A percentile compares a stretch with the other conserved stretches of the same genome.
Evolutionary conservation across 2,888 invertebrate genomes (phyloP).

Genomic region (Autographa gamma): DNA sequence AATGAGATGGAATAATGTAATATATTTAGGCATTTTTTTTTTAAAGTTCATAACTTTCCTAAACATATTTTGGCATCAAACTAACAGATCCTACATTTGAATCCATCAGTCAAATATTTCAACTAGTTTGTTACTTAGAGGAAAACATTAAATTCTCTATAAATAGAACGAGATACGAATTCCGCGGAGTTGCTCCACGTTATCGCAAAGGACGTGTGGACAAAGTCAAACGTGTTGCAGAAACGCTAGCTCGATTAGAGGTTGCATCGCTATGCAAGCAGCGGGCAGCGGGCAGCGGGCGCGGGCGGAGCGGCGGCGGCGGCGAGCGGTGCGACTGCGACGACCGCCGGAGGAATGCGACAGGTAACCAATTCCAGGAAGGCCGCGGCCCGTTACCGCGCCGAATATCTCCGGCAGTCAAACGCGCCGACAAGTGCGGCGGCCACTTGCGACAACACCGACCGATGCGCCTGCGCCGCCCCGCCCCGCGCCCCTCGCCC

Average conservation of each 20-base stretch:
- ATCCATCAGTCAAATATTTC: not conserved
- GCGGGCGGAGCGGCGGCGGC: conserved; percentile 55
- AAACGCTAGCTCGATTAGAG: conserved; percentile 70
- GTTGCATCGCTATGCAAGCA: conserved; percentile 75
- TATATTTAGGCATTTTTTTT: no score
- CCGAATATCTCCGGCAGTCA: conserved; percentile 88
- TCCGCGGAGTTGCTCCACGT: conserved; percentile 38
- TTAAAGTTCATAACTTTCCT: not conserved
- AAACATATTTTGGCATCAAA: not conserved
- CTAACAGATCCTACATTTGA: not conserved
- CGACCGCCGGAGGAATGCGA: conserved; percentile 86
- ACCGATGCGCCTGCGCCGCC: conserved; percentile 76
- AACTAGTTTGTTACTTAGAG: conserved; percentile 9
- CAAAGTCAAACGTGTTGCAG: conserved; percentile 62
- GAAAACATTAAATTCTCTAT: conserved; percentile 26
- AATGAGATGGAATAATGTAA: no score
- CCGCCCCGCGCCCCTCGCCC: conserved; percentile 59
- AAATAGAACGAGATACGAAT: conserved; percentile 42
- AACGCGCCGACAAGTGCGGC: conserved; percentile 88
- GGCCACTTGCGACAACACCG: conserved; percentile 87
- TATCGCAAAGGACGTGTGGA: conserved; percentile 47
- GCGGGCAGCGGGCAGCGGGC: conserved; percentile 42
- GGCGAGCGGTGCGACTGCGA: conserved; percentile 68
- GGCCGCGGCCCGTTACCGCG: conserved; percentile 88
- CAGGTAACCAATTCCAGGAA: conserved; percentile 89